Evolutionary conservation across 2,113 vertebrate species (phyloP).

Genomic region (Tychaedon coryphoeus): DNA sequence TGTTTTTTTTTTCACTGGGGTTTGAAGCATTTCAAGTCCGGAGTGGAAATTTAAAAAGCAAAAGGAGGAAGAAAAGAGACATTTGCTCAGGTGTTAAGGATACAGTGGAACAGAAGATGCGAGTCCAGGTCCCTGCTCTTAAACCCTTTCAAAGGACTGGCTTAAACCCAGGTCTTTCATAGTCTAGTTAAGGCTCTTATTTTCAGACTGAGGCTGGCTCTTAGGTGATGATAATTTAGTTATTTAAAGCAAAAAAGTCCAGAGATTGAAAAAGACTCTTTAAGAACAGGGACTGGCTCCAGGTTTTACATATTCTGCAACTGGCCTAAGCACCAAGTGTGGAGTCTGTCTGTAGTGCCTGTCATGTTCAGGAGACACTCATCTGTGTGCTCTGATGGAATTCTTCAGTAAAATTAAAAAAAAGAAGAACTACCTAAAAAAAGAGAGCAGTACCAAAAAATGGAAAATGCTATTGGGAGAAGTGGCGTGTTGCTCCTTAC

Average conservation of each 20-base stretch:
- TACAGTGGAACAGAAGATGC: background rate
- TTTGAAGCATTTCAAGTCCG: background rate
- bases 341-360: background rate
- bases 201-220: background rate
- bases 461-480: background rate
- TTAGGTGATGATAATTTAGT: background rate
- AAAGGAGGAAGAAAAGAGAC: background rate
- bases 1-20: background rate
- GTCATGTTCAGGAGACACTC: background rate
- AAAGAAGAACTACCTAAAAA: too few species aligned
- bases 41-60: background rate
- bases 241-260: background rate
- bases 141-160: background rate
- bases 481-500: background rate
- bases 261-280: background rate
- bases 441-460: background rate
- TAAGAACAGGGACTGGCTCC: background rate
- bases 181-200: background rate
- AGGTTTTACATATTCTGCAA: background rate
- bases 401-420: background rate
- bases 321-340: background rate
- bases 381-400: background rate
- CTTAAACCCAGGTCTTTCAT: background rate
- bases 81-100: background rate
- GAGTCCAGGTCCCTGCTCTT: background rate